phyloP scores from a whole-genome alignment of 1,140 invertebrate genomes.

The Eurytemora carolleeae region DNA sequence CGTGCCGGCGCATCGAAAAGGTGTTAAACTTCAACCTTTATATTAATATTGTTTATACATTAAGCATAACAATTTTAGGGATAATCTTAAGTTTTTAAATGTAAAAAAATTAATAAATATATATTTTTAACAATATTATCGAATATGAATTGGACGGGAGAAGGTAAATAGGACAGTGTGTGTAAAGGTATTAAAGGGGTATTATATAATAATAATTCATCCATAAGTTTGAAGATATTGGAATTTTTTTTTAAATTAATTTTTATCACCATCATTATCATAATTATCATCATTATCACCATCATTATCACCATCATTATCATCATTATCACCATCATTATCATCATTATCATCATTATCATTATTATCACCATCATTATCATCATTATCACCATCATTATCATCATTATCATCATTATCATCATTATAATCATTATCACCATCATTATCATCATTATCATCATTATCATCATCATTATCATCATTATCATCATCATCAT shows the following conservation, averaged over 20 bases:
- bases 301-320: background rate
- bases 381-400: background rate
- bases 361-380: background rate
- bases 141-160: background rate
- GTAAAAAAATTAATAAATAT: background rate
- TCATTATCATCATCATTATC: background rate
- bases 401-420: background rate
- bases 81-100: background rate
- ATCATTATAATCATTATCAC: background rate
- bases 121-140: background rate
- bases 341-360: background rate
- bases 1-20: conserved; percentile 46
- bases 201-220: conserved; percentile 34
- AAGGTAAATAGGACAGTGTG: background rate
- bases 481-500: background rate
- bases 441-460: background rate
- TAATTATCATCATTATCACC: background rate
- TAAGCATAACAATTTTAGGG: background rate
- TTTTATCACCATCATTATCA: too few species aligned
- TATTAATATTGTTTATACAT: background rate
- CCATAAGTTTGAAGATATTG: background rate
- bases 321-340: background rate
- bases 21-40: conserved; percentile 40
- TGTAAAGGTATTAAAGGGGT: background rate
- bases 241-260: background rate